Base-by-base conservation (phyloP, 2,113 vertebrate species). In the Ptilorrhoa leucosticta region DNA sequence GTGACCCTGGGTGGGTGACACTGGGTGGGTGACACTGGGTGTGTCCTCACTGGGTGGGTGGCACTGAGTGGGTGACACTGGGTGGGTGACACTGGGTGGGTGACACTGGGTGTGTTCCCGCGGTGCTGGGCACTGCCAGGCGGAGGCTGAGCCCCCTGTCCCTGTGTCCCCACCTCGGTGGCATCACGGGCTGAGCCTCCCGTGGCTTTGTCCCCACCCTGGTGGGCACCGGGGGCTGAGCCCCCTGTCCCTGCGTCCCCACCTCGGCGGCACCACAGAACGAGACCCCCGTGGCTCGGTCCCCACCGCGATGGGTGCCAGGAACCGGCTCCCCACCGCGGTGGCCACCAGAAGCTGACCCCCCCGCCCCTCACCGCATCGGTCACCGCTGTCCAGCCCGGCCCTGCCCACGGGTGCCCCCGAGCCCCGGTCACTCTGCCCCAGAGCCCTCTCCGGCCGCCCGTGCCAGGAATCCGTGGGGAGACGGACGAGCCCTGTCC, bases 401-500 rank as follows among this genome's bases (percentile, higher is more conserved):
- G 7, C 51, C 28, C 27, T 19, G 17, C 51, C 51, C 51, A 53
- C 4, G 0, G 81, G 28, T 47, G 27, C 28, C 44, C 70, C 1
- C 10, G 1, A 35, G 33, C 57, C 66, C 7, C 4, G 5, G 28
- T 53, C 28, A 28, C 28, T 53, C 51, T 18, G 27, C 51, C 4
- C 51, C 51, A 7, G 17, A 31, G 17, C 51, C 51, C 17, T 12
- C 51, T 19, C 51, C 51, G 18, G 51, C 51, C 15, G 16, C 51
- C 51, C 51, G 51, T 11, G 16, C 51, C 51, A 19, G 51, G 51
- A 54, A 54, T 54, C 20, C 12, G 4, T 11, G 51, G 12, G 7
- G 54, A 0, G 37, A 18, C 1, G 57, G 37, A 8, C 8, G 4
- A 39, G 21, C 33, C 39, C 1, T 1, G 5, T 8, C 2, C 6